phyloP scores from a whole-genome alignment of 2,888 invertebrate genomes.

The Aleiodes alternator region DNA sequence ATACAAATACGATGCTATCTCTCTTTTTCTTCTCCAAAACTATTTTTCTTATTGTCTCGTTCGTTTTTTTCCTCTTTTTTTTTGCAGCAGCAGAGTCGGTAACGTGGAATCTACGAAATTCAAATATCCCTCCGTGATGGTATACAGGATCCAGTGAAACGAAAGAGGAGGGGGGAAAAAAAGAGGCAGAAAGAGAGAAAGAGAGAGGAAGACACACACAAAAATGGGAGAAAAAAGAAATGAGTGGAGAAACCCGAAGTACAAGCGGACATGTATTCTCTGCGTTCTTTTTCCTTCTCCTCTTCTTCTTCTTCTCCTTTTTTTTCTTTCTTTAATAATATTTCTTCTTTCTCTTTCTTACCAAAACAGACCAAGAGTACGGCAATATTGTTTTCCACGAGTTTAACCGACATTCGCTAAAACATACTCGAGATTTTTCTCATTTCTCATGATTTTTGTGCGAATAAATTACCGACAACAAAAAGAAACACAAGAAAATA shows the following conservation, averaged over 20 bases:
- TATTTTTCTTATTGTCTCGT: conserved; percentile 32
- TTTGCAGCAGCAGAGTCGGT: conserved; percentile 38
- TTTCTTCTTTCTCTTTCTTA: background rate
- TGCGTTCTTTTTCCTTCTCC: conserved; percentile 14
- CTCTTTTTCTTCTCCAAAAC: conserved; percentile 30
- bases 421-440: conserved; percentile 12
- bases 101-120: conserved; percentile 57
- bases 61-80: conserved; percentile 22
- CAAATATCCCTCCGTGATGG: conserved; percentile 52
- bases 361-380: background rate
- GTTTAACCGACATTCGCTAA: too few species aligned
- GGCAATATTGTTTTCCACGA: too few species aligned
- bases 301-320: conserved; percentile 24
- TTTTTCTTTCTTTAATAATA: conserved; percentile 36
- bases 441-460: conserved; percentile 9
- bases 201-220: too few species aligned
- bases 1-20: conserved; percentile 60
- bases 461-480: too few species aligned
- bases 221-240: conserved; percentile 7
- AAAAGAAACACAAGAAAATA: too few species aligned
- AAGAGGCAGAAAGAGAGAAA: background rate
- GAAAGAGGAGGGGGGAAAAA: conserved; percentile 10
- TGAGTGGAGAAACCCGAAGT: background rate
- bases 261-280: conserved; percentile 12
- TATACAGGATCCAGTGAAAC: conserved; percentile 33